Evolutionary conservation across 2,797 vertebrate genomes (phyloP).

Genomic region (Parambassis ranga): DNA sequence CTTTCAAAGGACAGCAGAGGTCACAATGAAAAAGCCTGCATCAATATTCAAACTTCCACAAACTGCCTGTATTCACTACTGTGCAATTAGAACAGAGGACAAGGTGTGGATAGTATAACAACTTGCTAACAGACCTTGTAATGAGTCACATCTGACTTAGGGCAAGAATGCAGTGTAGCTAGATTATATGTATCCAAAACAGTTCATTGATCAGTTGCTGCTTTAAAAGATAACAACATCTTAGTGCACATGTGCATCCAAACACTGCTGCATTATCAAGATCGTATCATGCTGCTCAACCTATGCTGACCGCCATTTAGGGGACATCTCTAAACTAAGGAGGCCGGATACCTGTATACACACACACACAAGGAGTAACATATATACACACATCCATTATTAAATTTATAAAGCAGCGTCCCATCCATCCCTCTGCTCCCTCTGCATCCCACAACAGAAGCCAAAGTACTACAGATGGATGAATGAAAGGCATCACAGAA

Average conservation of each 20-base stretch:
- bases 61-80: constrained; percentile 19
- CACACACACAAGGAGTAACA: neutral
- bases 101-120: constrained; percentile 16
- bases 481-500: constrained; percentile 21
- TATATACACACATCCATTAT: constrained; percentile 34
- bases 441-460: constrained; percentile 24
- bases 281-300: no score
- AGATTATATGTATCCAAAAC: no score
- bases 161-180: constrained; percentile 21
- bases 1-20: constrained; percentile 19
- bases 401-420: constrained; percentile 35
- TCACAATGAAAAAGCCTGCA: constrained; percentile 10
- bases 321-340: constrained; percentile 18
- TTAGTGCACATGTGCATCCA: no score
- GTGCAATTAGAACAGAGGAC: constrained; percentile 13
- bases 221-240: no score
- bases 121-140: constrained; percentile 35
- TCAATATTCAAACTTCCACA: constrained; percentile 1
- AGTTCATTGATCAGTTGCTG: no score
- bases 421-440: constrained; percentile 24
- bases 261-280: no score
- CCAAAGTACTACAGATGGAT: constrained; percentile 35
- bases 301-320: no score
- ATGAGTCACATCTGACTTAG: constrained; percentile 29
- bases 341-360: neutral